These are phyloP conservation scores for Oryctes rhinoceros DNA, from an alignment of 1,140 invertebrate species.

Conservation along the genomic window DNA sequence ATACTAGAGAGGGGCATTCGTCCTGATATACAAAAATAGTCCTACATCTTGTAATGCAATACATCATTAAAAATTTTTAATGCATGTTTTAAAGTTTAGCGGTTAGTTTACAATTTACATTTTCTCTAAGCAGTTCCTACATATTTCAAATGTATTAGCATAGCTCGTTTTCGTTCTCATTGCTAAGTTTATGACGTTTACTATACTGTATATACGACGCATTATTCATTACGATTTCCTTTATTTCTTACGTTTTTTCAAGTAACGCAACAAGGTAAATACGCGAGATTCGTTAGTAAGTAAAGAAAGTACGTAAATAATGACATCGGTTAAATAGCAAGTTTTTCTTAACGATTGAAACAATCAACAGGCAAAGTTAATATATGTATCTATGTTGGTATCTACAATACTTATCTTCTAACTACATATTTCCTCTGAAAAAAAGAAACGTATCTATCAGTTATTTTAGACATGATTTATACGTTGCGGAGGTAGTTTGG, in stretches of 20 bases:
- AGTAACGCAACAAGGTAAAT: not conserved
- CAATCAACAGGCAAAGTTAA: not conserved
- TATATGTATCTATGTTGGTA: not conserved
- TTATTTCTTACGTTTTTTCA: not conserved
- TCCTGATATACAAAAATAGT: no score
- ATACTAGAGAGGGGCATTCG: no score
- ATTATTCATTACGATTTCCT: no score
- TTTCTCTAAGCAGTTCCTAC: no score
- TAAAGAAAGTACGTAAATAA: constrained; percentile 11
- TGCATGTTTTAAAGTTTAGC: no score
- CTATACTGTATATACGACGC: no score
- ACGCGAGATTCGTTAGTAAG: not conserved
- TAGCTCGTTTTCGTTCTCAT: no score
- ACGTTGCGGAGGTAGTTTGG: not conserved
- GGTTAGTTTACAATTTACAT: no score
- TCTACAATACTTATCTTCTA: constrained; percentile 16
- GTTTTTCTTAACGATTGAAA: not conserved
- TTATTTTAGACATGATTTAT: constrained; percentile 4
- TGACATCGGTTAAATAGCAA: not conserved
- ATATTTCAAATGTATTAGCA: no score
- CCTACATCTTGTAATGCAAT: no score
- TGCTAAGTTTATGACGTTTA: no score
- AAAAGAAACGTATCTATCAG: not conserved
- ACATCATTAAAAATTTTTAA: no score
- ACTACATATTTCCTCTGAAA: not conserved